Evolutionary conservation across 2,888 invertebrate genomes (phyloP), one percentile per base, ranked within the genome.

Genomic region (Scaptomyza flava): DNA sequence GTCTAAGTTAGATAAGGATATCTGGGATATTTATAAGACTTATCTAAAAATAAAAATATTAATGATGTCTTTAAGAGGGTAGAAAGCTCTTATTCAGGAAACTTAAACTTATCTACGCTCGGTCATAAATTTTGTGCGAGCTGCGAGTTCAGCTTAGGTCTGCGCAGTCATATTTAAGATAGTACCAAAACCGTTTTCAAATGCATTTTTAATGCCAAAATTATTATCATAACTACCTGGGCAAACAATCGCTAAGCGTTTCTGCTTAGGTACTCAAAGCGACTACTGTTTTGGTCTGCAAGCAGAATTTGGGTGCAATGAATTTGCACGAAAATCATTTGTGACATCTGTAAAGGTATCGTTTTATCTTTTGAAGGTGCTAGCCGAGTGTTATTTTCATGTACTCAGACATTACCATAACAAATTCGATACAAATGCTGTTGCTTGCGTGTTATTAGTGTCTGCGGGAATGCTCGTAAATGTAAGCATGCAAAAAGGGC

Each of bases 181-280:
- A 31, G 27, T 50, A 27, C 14, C 52, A 23, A 33, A 31, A 41
- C 12, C 42, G 34, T 46, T 20, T 9, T 12, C 38, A 50, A 66
- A 79, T 83, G 74, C 42, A 42, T 68, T 81, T 81, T 79, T 81
- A 83, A 79, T 78, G 68, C 58, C 60, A 50, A 68, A 59, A 59
- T 53, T 48, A 50, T 31, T 43, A 38, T 53, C 30, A 36, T 33
- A 17, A 30, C 51, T 77, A 77, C 82, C 77, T 78, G 41, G 6
- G 38, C 4, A 12, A 41, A 61, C 38, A 43, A 50, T 1, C 50
- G 34, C 34, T 80, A 72, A 77, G 57, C 52, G 69, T 41, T 47
- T 47, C 56, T 61, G 77, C 46, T 14, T 38, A 56, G 23, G 23
- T 27, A 27, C 11, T n/a, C n/a, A 27, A 23, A 27, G 3, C 34